Conservation (phyloP, 2,113 vertebrate species). For the Ctenodactylus gundi region DNA sequence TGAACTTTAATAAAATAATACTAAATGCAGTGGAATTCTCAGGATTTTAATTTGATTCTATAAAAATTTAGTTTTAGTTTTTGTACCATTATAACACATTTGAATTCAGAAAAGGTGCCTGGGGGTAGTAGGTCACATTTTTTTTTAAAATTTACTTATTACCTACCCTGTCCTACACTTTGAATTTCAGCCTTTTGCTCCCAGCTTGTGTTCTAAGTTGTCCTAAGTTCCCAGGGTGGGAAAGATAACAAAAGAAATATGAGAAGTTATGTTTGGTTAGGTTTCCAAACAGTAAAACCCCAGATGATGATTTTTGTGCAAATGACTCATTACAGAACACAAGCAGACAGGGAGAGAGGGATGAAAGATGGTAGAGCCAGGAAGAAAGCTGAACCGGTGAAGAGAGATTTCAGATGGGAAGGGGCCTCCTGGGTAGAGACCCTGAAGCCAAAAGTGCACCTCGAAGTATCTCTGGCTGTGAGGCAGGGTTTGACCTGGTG, state of each 20-base stretch:
- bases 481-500: background rate
- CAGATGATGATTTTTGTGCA: background rate
- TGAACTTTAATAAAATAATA: conserved; percentile 8
- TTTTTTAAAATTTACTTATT: background rate
- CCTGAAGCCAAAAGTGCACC: background rate
- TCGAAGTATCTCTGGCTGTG: background rate
- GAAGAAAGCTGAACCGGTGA: background rate
- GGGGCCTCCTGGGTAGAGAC: background rate
- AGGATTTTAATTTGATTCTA: background rate
- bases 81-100: background rate
- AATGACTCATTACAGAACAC: background rate
- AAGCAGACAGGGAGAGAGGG: background rate
- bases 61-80: background rate
- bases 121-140: background rate
- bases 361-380: no score
- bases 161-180: background rate
- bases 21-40: background rate
- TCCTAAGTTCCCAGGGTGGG: no score
- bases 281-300: background rate
- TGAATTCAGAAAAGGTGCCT: background rate
- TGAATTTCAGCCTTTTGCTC: background rate
- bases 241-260: background rate
- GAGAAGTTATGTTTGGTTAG: background rate
- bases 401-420: background rate
- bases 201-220: background rate